phyloP scores from a whole-genome alignment of 2,797 vertebrate species.

The Girardinus metallicus region DNA sequence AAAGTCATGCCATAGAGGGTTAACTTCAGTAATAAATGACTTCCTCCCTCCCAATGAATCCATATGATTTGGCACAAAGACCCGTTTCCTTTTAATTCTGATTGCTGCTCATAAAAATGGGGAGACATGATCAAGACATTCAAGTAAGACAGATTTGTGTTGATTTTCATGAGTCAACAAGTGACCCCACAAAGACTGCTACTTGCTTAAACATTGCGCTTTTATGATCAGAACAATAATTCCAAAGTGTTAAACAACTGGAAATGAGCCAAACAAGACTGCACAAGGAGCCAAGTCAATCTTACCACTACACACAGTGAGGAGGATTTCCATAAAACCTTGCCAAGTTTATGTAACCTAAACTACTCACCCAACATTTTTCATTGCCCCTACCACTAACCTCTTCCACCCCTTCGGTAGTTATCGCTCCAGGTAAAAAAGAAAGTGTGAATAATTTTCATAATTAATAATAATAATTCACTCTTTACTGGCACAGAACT shows the following conservation, averaged over 20 bases:
- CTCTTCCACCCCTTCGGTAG: background rate
- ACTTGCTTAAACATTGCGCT: background rate
- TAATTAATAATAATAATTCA: too few species aligned
- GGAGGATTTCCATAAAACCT: background rate
- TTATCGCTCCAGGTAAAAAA: background rate
- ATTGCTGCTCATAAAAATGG: background rate
- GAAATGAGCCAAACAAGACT: background rate
- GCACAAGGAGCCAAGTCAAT: background rate
- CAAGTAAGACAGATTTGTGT: background rate
- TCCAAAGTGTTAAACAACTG: background rate
- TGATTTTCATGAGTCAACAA: background rate
- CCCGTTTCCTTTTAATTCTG: background rate
- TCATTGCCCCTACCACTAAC: background rate
- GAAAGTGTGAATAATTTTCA: background rate
- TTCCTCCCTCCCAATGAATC: background rate
- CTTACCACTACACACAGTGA: background rate
- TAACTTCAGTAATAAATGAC: background rate
- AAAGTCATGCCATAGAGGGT: too few species aligned
- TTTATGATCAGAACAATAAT: background rate
- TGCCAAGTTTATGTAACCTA: background rate
- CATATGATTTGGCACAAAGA: background rate
- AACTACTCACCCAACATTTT: background rate
- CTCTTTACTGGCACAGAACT: background rate
- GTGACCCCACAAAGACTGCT: background rate
- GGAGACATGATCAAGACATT: background rate